phyloP scores from a whole-genome alignment of 2,888 invertebrate genomes.

The Macrosiphum euphorbiae region DNA sequence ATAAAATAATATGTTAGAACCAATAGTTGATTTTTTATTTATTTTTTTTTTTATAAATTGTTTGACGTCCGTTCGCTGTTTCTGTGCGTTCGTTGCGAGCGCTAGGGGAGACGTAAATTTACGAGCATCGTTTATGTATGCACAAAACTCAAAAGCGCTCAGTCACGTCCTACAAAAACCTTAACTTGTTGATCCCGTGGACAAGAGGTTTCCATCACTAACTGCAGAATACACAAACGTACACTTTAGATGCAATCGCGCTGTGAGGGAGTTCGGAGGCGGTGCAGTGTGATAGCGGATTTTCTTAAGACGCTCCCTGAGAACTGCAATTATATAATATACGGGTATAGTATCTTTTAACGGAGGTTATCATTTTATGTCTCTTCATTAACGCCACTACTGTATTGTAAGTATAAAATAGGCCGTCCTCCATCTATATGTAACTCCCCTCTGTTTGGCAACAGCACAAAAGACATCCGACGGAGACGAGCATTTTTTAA shows the following conservation, averaged over 20 bases:
- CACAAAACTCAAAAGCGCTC: neutral
- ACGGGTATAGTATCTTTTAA: neutral
- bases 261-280: neutral
- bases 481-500: neutral
- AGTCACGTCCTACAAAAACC: neutral
- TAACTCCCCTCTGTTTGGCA: neutral
- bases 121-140: neutral
- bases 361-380: neutral
- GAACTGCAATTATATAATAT: neutral
- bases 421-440: neutral
- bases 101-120: neutral
- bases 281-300: neutral
- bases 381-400: constrained; percentile 36
- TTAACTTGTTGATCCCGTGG: constrained; percentile 37
- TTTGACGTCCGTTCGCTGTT: neutral
- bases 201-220: constrained; percentile 7
- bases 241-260: constrained; percentile 43
- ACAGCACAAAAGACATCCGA: neutral
- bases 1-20: neutral
- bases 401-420: neutral
- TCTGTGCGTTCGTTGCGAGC: neutral
- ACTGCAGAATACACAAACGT: neutral
- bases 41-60: neutral
- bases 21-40: neutral
- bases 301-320: constrained; percentile 43